phyloP scores from a whole-genome alignment of 2,113 vertebrate species.

The Microcebus jonahi region DNA sequence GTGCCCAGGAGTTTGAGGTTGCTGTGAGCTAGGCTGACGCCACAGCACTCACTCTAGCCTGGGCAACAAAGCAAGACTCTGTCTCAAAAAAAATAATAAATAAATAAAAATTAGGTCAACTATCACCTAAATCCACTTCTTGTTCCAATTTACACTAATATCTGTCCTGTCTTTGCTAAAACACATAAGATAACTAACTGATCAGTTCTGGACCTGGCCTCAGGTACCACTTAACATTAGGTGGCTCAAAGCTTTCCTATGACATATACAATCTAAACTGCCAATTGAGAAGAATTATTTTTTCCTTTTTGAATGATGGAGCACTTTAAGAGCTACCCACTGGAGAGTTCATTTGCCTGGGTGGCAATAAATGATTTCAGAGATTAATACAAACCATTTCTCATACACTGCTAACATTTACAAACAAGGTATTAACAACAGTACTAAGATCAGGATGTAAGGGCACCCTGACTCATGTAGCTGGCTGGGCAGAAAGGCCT shows the following conservation, averaged over 20 bases:
- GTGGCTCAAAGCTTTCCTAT: neutral
- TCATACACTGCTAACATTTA: neutral
- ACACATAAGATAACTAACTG: neutral
- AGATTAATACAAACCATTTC: neutral
- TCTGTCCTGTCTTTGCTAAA: slow-evolving; percentile 3
- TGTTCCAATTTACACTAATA: neutral
- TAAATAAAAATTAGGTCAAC: neutral
- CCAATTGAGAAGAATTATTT: neutral
- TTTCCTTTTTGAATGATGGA: neutral
- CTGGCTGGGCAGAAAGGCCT: neutral
- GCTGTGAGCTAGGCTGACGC: too few relatives aligned
- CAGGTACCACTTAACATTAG: neutral
- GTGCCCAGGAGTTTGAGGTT: too few relatives aligned
- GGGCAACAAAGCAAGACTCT: too few relatives aligned
- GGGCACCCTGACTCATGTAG: neutral
- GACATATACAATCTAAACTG: neutral
- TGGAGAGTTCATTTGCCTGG: neutral
- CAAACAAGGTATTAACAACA: neutral
- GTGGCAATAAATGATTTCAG: neutral
- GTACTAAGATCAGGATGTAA: neutral
- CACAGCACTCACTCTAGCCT: too few relatives aligned
- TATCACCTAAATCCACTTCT: neutral
- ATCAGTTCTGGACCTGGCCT: neutral
- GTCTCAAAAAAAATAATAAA: too few relatives aligned
- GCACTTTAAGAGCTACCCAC: neutral